A percentile compares a stretch with the other conserved stretches of the same genome.
Conservation (phyloP, 2,797 vertebrate species). For the Galaxias olidus region DNA sequence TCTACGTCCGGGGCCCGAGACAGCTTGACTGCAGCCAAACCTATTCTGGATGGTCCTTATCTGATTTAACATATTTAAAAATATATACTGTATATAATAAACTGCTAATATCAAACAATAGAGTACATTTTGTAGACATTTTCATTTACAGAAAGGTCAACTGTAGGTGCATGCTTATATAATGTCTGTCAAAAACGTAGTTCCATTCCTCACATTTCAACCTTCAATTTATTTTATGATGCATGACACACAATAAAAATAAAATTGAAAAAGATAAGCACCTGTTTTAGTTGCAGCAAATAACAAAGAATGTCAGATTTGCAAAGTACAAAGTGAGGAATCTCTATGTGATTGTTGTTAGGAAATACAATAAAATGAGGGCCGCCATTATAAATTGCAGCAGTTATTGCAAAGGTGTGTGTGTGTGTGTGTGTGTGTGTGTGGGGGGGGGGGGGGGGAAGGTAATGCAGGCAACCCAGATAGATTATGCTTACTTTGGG, state of each 20-base stretch:
- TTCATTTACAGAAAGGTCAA: slow-evolving; percentile 1
- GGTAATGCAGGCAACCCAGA: slow-evolving; percentile 35
- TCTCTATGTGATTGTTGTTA: slow-evolving; percentile 42
- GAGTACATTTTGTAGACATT: background rate
- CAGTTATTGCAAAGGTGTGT: slow-evolving; percentile 43
- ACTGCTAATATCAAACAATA: too few species aligned
- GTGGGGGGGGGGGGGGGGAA: too few species aligned
- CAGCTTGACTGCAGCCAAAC: slow-evolving; percentile 19
- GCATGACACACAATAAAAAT: background rate
- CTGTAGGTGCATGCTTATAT: background rate
- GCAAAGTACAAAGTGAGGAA: slow-evolving; percentile 9
- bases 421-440: too few species aligned
- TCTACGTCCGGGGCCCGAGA: slow-evolving; percentile 20
- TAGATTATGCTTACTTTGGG: slow-evolving; percentile 52
- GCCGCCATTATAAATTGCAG: slow-evolving; percentile 39
- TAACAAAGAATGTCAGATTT: slow-evolving; percentile 3
- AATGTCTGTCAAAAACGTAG: background rate
- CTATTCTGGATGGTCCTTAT: background rate
- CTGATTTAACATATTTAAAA: slow-evolving; percentile 1
- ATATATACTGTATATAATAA: slow-evolving; percentile 14
- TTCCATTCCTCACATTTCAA: background rate
- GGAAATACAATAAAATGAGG: slow-evolving; percentile 34
- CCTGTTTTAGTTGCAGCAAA: slow-evolving; percentile 16
- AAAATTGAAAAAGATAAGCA: slow-evolving; percentile 23
- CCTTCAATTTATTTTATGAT: background rate